Conservation (phyloP, 2,888 invertebrate genomes). For the Polia nebulosa region DNA sequence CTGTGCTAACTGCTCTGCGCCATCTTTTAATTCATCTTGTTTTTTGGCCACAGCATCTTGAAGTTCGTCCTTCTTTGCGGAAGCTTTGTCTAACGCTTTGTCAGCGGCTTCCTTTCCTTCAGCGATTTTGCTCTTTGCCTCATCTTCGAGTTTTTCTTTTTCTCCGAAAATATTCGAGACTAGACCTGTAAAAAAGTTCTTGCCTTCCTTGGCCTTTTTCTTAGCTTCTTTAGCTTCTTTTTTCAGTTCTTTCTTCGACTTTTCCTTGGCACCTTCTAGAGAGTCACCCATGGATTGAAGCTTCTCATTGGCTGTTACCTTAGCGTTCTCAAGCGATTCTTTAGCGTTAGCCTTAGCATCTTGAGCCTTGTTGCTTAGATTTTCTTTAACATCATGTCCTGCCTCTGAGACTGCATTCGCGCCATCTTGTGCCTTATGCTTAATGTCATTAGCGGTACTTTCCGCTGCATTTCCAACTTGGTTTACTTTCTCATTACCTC, state of each 20-base stretch:
- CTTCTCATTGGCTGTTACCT: constrained; percentile 77
- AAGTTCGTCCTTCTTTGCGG: constrained; percentile 80
- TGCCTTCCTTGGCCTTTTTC: constrained; percentile 87
- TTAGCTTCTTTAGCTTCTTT: constrained; percentile 82
- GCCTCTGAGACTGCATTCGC: constrained; percentile 77
- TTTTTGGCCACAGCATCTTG: constrained; percentile 76
- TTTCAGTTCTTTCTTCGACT: constrained; percentile 78
- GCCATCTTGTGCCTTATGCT: constrained; percentile 80
- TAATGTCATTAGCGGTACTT: constrained; percentile 75
- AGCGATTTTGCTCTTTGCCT: constrained; percentile 81
- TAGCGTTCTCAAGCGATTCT: constrained; percentile 75
- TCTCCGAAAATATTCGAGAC: constrained; percentile 87
- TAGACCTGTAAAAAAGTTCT: constrained; percentile 85
- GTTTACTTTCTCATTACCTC: constrained; percentile 73
- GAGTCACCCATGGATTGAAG: constrained; percentile 78
- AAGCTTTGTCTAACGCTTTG: constrained; percentile 78
- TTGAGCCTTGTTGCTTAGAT: constrained; percentile 75
- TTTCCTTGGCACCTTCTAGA: constrained; percentile 78
- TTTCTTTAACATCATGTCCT: constrained; percentile 73
- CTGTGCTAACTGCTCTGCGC: constrained; percentile 69
- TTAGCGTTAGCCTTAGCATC: constrained; percentile 77
- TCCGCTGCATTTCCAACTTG: constrained; percentile 77
- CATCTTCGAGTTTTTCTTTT: constrained; percentile 87
- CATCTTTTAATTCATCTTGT: constrained; percentile 75
- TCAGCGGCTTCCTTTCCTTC: constrained; percentile 84